Evolutionary conservation across 2,113 vertebrate genomes (phyloP).

Genomic region (Apaloderma vittatum): DNA sequence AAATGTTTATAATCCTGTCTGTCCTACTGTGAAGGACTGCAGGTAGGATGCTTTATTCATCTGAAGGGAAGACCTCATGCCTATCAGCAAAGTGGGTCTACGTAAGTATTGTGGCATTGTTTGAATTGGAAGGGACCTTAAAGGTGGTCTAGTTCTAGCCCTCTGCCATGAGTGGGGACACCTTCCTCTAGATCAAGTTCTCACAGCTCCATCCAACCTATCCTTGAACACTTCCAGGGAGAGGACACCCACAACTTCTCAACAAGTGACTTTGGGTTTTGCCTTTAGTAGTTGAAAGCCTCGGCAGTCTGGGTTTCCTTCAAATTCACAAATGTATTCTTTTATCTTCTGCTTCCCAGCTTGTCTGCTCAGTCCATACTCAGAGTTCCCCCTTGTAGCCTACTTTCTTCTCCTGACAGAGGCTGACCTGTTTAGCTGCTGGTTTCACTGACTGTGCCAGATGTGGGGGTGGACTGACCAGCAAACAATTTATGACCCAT

Average conservation of each 20-base stretch:
- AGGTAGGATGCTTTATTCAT: not conserved
- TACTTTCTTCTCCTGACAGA: not conserved
- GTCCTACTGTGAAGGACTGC: not conserved
- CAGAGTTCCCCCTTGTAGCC: not conserved
- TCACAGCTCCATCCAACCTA: not conserved
- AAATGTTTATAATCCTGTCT: conserved; percentile 49
- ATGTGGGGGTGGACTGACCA: not conserved
- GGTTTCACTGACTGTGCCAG: not conserved
- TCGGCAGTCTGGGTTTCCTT: not conserved
- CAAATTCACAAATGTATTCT: not conserved
- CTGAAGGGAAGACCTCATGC: not conserved
- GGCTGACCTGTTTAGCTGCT: not conserved
- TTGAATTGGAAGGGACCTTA: not conserved
- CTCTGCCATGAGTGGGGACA: not conserved
- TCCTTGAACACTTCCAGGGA: not conserved
- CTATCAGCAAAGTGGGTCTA: not conserved
- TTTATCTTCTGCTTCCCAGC: not conserved
- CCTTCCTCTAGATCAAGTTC: not conserved
- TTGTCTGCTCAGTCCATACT: not conserved
- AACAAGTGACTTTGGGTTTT: not conserved
- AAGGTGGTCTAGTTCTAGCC: not conserved
- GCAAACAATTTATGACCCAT: not conserved
- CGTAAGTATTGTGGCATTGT: not conserved
- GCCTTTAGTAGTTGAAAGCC: not conserved
- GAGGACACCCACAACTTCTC: not conserved